Conservation (phyloP, 2,888 invertebrate species). For the Sepioteuthis lessoniana region DNA sequence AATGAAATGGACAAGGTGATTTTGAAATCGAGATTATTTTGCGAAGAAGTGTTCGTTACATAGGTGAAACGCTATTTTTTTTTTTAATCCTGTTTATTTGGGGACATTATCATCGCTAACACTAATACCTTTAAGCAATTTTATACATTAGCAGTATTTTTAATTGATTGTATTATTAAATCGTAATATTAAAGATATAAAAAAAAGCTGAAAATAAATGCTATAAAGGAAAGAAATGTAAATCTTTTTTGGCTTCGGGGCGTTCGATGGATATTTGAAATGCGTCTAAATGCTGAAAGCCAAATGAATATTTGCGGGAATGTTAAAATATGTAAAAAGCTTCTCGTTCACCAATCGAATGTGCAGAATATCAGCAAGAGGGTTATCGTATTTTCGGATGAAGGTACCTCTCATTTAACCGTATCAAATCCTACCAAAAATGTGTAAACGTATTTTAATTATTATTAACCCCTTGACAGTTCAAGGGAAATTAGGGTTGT, state of each 20-base stretch:
- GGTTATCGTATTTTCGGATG: neutral
- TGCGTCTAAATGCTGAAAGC: neutral
- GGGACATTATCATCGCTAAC: conserved; percentile 2
- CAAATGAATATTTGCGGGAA: neutral
- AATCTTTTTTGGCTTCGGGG: neutral
- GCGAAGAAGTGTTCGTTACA: neutral
- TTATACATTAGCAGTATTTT: conserved; percentile 19
- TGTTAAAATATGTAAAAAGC: neutral
- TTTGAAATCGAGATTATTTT: neutral
- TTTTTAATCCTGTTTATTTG: neutral
- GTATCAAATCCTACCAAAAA: no score
- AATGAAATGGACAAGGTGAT: neutral
- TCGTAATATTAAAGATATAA: neutral
- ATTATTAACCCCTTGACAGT: no score
- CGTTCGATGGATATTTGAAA: neutral
- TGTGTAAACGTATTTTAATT: no score
- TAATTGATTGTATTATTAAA: conserved; percentile 8
- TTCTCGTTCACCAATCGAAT: neutral
- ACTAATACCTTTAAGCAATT: neutral
- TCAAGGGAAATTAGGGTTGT: no score
- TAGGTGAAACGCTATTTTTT: neutral
- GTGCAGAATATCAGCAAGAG: neutral
- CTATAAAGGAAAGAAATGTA: neutral
- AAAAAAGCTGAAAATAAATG: neutral
- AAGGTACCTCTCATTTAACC: no score